Base-by-base conservation (phyloP, 2,797 vertebrate species). In the Notolabrus celidotus region DNA sequence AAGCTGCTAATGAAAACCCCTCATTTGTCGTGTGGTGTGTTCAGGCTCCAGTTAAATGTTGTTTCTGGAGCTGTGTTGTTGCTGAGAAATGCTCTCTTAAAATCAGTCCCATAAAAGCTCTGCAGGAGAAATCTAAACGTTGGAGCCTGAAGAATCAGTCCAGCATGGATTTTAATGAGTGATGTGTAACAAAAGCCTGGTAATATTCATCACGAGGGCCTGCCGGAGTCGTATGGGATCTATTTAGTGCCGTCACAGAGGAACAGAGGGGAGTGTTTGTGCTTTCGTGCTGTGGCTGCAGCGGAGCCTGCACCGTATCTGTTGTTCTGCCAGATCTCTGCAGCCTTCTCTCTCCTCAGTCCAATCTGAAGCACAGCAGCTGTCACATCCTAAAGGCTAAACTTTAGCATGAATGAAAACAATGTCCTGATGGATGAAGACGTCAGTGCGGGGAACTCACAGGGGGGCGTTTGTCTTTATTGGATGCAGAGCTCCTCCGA, bases 321-420 rank as follows among this genome's bases (percentile, higher is more conserved):
- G 77, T 86, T 83, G 61, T 71, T 25, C 61, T 86, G 79, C 82
- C 85, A 91, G 68, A 85, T 81, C 66, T 79, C 63, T 76, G 59
- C 58, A 77, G 74, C 70, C 54, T 51, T 70, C 75, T 79, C 70
- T 62, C 71, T 81, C 57, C 46, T 51, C 60, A 83, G 61, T 72
- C 64, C 68, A 83, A 77, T 81, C 66, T 79, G 74, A 74, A 84
- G 82, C 74, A 68, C 80, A 70, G 23, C 31, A 64, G 86, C 56
- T 64, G 67, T 84, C 75, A 58, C 43, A 82, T 66, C 59, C 67
- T 49, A 54, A 72, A 64, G 72, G 72, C 79, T 66, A 50, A 68
- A 68, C 54, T 79, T 73, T 77, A 66, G 75, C 45, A 69, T 78
- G 82, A 66, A 86, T 79, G 54, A 80, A 61, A 84, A 74, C 67